A percentile compares a stretch with the other conserved stretches of the same genome.
phyloP scores from a whole-genome alignment of 2,797 vertebrate genomes.

The Cirrhinus molitorella region DNA sequence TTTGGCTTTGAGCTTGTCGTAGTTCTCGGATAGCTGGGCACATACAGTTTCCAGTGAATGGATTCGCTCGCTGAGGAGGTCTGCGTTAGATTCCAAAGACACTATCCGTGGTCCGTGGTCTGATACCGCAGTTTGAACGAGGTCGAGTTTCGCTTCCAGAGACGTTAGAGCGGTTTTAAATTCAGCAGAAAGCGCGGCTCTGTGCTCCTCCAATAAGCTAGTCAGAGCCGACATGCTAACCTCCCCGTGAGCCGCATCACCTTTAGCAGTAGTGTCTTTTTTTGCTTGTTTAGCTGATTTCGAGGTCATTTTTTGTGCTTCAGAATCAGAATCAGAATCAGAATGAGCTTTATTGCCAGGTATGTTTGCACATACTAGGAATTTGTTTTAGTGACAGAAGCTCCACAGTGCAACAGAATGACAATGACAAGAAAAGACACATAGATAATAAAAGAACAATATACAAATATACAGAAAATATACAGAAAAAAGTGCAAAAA shows the following conservation, averaged over 20 bases:
- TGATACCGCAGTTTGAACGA: background rate
- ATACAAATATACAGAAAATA: too few species aligned
- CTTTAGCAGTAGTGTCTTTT: background rate
- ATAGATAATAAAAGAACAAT: too few species aligned
- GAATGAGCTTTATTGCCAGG: too few species aligned
- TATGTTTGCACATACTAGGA: too few species aligned
- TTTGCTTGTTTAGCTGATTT: background rate
- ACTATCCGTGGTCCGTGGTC: background rate
- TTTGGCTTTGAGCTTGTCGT: constrained; percentile 20
- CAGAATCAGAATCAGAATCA: too few species aligned
- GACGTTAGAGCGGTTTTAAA: background rate
- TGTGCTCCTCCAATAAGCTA: background rate
- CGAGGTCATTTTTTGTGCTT: background rate
- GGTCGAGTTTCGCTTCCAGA: background rate
- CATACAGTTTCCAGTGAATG: background rate
- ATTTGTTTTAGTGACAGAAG: too few species aligned
- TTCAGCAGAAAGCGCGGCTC: background rate
- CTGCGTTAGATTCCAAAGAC: constrained; percentile 9
- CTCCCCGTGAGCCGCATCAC: background rate
- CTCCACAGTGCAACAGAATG: too few species aligned
- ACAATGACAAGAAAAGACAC: too few species aligned
- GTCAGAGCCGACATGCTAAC: background rate
- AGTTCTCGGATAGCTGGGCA: constrained; percentile 1
- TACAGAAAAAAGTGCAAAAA: too few species aligned
- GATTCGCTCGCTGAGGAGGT: background rate